A percentile compares a stretch with the other conserved stretches of the same genome.
phyloP scores from a whole-genome alignment of 1,140 invertebrate species.

The Rhopalosiphum padi region DNA sequence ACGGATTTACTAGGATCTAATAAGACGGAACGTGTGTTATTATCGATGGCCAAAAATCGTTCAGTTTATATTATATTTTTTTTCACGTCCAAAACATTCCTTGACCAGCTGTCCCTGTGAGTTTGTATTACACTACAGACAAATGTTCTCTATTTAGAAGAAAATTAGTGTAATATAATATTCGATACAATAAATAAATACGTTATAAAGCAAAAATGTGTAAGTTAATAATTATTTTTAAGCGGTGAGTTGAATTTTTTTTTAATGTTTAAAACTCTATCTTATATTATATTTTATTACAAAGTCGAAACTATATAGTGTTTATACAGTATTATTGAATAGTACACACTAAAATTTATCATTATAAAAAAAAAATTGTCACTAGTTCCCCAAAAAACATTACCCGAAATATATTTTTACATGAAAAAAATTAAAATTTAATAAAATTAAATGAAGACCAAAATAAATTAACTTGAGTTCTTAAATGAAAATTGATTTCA shows the following conservation, averaged over 20 bases:
- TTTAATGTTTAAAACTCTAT: background rate
- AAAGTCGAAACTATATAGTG: background rate
- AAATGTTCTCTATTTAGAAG: no score
- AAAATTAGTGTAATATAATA: no score
- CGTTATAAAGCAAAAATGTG: no score
- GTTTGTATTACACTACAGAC: no score
- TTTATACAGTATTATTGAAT: background rate
- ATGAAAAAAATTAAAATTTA: background rate
- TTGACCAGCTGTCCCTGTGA: no score
- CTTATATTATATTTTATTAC: background rate
- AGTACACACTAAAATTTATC: background rate
- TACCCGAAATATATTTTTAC: background rate
- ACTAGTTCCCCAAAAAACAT: background rate
- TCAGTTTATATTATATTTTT: background rate
- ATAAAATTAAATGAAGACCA: background rate
- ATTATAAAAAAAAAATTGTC: background rate
- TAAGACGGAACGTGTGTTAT: background rate
- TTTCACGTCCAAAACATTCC: background rate
- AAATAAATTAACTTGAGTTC: background rate
- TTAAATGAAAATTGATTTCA: background rate
- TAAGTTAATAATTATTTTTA: background rate
- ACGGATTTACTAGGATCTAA: background rate
- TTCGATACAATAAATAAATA: no score
- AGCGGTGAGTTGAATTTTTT: background rate
- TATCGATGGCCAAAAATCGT: background rate